Evolutionary conservation across 2,113 vertebrate genomes (phyloP), one percentile per base, ranked within the genome.

Genomic region (Triplophysa rosa): DNA sequence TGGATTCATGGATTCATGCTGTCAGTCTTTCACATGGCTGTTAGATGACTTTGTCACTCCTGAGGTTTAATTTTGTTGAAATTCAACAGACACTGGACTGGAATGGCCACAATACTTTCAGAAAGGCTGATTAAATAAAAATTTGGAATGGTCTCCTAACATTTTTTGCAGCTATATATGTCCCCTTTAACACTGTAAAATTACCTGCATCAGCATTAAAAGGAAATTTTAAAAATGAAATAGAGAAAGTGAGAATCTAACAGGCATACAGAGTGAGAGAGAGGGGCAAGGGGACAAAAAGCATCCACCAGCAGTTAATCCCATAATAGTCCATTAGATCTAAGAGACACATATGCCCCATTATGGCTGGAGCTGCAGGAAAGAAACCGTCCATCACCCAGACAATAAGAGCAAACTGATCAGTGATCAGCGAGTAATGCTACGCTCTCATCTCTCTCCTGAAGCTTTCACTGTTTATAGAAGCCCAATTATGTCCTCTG

Each of bases 251-350:
- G 24, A 71, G 9, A 59, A 12, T 45, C 42, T 11, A 26, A 37
- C 14, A 58, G 19, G 26, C 17, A 9, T 8, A 40, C 2, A 76
- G 6, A 64, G 37, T 52, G 73, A 52, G 61, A 16, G 40, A 29
- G 61, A 61, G 62, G 11, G 24, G 23, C 61, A 63, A 29, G 58
- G 45, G 13, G 13, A 74, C 26, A 63, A 64, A 77, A 77, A 77
- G 12, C 1, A 65, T 67, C 37, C 66, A 45, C 59, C 45, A 54
- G 47, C 33, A 64, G 64, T 78, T 85, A 70, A 83, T 78, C 62
- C 62, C 56, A 73, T 83, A 80, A 85, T 63, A 56, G 78, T 59
- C 67, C 78, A 82, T 78, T 80, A 78, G 63, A 42, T 73, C 54
- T 72, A 69, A 77, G 77, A 67, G 77, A 80, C 80, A 67, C 77